Evolutionary conservation across 2,888 invertebrate species (phyloP), one percentile per base, ranked within the genome.

Genomic region (Resseliella maxima): DNA sequence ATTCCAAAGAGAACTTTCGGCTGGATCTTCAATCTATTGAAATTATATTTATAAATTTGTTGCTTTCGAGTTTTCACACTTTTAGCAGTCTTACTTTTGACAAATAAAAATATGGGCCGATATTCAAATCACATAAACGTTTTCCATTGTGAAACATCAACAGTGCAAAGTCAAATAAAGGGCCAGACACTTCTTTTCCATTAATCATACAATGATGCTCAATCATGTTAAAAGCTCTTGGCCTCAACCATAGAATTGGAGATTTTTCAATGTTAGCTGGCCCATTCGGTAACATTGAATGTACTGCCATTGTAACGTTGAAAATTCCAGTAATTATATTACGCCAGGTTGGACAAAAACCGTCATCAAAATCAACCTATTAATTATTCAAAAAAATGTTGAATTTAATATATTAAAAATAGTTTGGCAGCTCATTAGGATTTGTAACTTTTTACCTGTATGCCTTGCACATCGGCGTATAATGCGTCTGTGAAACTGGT

Each of bases 221-320:
- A 86, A 93, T 92, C 92, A 95, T 94, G 90, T 95, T 95, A 94
- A 95, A 95, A 81, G 95, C 95, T 88, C 95, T 91, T 0, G 95
- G 95, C 87, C 95, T 91, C 18, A 95, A 90, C 92, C 95, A 94
- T 86, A 95, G 89, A 10, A 94, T 90, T 0, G 95, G 95, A 83
- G 93, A 92, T 31, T 93, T 91, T 12, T 90, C 90, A 36, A 94
- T 91, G 86, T 91, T 91, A 0, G 90, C 87, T 0, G 93, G 93
- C 6, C 93, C 92, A 45, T 92, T 92, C 1, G 90, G 89, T 2
- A 93, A 90, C 86, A 91, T 90, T 12, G 92, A 92, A 24, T 92
- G 92, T 0, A 94, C 93, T 0, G 92, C 93, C 88, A 92, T 90
- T 87, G 90, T 92, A 27, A 95, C 92, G 89, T 95, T 94, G 88